Percentiles rank a stretch among this genome's conserved stretches.
Evolutionary conservation across 2,888 invertebrate genomes (phyloP).

Genomic region (Lathronympha strigana): DNA sequence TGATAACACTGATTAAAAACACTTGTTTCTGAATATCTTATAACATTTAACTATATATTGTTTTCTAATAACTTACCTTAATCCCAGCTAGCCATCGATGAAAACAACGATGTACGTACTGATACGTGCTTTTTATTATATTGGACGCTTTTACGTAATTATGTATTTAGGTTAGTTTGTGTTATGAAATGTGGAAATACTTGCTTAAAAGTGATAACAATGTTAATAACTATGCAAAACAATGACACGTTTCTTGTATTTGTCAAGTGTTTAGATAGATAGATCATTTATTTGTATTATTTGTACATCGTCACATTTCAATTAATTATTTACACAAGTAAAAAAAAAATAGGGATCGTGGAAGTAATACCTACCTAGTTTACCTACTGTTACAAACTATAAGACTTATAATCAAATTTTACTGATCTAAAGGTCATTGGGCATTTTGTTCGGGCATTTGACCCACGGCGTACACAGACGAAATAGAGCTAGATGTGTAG

Average conservation of each 20-base stretch:
- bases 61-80: constrained; percentile 10
- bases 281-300: neutral
- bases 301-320: too few relatives aligned
- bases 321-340: too few relatives aligned
- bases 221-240: neutral
- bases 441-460: too few relatives aligned
- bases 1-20: too few relatives aligned
- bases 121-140: constrained; percentile 15
- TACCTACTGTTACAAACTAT: too few relatives aligned
- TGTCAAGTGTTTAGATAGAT: neutral
- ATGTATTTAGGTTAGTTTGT: neutral
- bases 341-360: too few relatives aligned
- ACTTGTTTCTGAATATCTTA: neutral
- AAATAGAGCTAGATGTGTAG: too few relatives aligned
- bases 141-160: constrained; percentile 2
- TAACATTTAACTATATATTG: neutral
- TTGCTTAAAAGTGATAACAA: constrained; percentile 1
- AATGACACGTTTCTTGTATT: neutral
- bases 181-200: constrained; percentile 10
- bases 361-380: too few relatives aligned
- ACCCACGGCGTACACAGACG: too few relatives aligned
- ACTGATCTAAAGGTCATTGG: too few relatives aligned
- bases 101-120: constrained; percentile 9
- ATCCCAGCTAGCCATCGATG: neutral
- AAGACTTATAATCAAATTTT: too few relatives aligned